A percentile compares a stretch with the other conserved stretches of the same genome.
Conservation (phyloP, 2,888 invertebrate genomes). For the Hipparchia sbordonii region DNA sequence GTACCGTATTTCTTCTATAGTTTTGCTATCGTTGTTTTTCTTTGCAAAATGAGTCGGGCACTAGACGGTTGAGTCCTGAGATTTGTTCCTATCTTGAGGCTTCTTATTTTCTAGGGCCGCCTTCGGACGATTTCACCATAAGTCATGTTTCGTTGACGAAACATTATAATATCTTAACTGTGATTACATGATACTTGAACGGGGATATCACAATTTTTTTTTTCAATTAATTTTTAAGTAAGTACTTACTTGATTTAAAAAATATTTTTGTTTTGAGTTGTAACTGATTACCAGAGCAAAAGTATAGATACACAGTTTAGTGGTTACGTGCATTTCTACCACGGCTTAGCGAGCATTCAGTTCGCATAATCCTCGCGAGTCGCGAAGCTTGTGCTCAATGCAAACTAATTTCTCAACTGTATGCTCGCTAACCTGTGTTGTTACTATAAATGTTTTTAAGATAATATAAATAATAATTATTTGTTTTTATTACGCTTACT, state of each 20-base stretch:
- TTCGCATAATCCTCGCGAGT: background rate
- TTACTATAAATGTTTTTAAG: conserved; percentile 1
- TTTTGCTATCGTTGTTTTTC: background rate
- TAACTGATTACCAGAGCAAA: background rate
- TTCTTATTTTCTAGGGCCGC: background rate
- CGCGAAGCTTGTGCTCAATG: background rate
- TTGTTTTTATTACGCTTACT: background rate
- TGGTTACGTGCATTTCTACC: background rate
- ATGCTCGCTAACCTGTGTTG: background rate
- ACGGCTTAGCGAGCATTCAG: background rate
- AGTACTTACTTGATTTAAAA: background rate
- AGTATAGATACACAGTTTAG: background rate
- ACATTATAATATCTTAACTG: background rate
- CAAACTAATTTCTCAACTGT: background rate
- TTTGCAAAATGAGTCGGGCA: background rate
- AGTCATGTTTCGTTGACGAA: background rate
- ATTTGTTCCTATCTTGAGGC: conserved; percentile 8
- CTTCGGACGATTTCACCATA: background rate
- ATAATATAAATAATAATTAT: background rate
- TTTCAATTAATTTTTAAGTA: background rate
- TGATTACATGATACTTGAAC: background rate
- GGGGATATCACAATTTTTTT: background rate
- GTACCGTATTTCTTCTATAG: no score
- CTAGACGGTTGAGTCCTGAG: background rate
- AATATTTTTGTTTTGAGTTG: background rate